These are phyloP conservation scores for Dichetophora obliterata DNA, from an alignment of 2,888 invertebrate species.

Conservation along the genomic window DNA sequence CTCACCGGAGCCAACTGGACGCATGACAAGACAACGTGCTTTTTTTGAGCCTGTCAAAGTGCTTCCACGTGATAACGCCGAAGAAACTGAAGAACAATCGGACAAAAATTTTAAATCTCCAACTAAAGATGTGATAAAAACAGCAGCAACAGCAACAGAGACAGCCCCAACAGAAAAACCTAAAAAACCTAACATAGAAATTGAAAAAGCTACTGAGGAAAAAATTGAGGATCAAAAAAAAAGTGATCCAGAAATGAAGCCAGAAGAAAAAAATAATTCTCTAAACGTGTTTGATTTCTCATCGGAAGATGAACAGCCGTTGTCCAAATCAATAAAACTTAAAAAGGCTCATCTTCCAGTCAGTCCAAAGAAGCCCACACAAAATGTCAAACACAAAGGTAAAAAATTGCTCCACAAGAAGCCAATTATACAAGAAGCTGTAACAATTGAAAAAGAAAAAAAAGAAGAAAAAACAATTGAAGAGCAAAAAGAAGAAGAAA, in stretches of 20 bases:
- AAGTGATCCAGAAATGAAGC: background rate
- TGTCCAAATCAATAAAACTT: conserved; percentile 68
- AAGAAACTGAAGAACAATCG: background rate
- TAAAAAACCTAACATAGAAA: background rate
- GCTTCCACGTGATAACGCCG: conserved; percentile 44
- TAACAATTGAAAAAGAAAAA: background rate
- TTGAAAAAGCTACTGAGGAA: conserved; percentile 1
- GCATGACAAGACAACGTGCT: conserved; percentile 67
- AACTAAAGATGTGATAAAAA: background rate
- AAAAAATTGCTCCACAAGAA: conserved; percentile 25
- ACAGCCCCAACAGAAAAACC: background rate
- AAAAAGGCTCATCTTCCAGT: conserved; percentile 55
- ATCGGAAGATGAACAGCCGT: conserved; percentile 73
- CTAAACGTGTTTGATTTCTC: conserved; percentile 70
- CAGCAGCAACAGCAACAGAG: background rate
- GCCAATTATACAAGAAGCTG: conserved; percentile 30
- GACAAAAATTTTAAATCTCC: conserved; percentile 19
- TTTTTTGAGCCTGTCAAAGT: conserved; percentile 69
- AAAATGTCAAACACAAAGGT: conserved; percentile 35
- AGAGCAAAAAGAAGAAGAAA: background rate
- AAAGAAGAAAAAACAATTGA: too few species aligned
- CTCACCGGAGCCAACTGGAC: conserved; percentile 66
- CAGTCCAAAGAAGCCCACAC: conserved; percentile 17
- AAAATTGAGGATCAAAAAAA: conserved; percentile 11
- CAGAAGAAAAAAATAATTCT: conserved; percentile 16